These are phyloP conservation scores for Trissonchulus latispiculum DNA, from an alignment of 2,888 invertebrate genomes.

Conservation along the genomic window DNA sequence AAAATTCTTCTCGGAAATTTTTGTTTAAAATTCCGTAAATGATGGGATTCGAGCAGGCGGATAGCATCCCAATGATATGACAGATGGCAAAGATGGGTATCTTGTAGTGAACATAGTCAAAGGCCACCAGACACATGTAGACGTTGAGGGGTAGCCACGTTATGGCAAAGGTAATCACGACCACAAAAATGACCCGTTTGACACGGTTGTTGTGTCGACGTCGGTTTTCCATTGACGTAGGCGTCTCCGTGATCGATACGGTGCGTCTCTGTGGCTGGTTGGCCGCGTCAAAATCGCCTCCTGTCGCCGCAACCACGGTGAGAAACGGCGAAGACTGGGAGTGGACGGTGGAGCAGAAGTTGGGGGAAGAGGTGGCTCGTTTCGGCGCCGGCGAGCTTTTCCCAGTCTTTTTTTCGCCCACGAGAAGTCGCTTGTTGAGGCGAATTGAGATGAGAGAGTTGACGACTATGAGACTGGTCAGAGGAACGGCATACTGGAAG, in stretches of 20 bases:
- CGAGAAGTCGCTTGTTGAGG: neutral
- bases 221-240: too few relatives aligned
- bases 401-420: too few relatives aligned
- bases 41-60: conserved; percentile 5
- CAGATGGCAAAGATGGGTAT: neutral
- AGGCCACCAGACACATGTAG: conserved; percentile 1
- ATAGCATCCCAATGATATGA: conserved; percentile 9
- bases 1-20: conserved; percentile 3
- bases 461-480: neutral
- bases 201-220: neutral
- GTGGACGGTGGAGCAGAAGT: too few relatives aligned
- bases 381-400: too few relatives aligned
- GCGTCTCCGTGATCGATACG: too few relatives aligned
- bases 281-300: too few relatives aligned
- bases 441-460: neutral
- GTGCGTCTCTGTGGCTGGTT: too few relatives aligned
- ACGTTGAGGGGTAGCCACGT: conserved; percentile 9
- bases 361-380: too few relatives aligned
- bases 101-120: too few relatives aligned
- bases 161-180: conserved; percentile 3
- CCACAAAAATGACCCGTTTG: conserved; percentile 3
- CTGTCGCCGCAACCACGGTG: too few relatives aligned
- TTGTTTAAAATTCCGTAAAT: conserved; percentile 1
- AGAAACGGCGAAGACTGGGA: too few relatives aligned
- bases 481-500: neutral